Evolutionary conservation across 2,888 invertebrate species (phyloP).

Genomic region (Dusona sp.): DNA sequence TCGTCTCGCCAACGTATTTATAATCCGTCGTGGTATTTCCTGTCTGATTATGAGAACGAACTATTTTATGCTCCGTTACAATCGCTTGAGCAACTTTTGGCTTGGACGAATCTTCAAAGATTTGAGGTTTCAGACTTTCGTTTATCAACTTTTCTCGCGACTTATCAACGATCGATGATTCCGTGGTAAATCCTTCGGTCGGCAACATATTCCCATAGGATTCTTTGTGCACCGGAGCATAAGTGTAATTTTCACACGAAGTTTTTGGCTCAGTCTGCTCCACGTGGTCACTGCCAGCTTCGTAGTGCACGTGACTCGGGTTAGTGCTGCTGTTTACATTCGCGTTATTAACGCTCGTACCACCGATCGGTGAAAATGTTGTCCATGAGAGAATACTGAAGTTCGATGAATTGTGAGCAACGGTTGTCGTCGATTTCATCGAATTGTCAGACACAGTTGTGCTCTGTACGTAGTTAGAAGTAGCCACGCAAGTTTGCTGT

Average conservation of each 20-base stretch:
- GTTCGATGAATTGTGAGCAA: slow-evolving; percentile 83
- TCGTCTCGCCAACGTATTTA: slow-evolving; percentile 76
- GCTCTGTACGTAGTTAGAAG: slow-evolving; percentile 80
- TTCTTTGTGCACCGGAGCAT: slow-evolving; percentile 79
- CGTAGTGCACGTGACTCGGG: slow-evolving; percentile 75
- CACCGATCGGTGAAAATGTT: slow-evolving; percentile 80
- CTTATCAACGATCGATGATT: slow-evolving; percentile 76
- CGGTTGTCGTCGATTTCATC: slow-evolving; percentile 79
- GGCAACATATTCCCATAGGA: slow-evolving; percentile 73
- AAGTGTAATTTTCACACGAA: slow-evolving; percentile 81
- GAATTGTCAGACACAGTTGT: slow-evolving; percentile 73
- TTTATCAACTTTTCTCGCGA: slow-evolving; percentile 76
- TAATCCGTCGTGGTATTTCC: slow-evolving; percentile 74
- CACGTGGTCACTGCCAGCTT: slow-evolving; percentile 70
- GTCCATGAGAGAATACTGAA: slow-evolving; percentile 84
- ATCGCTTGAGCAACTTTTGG: slow-evolving; percentile 76
- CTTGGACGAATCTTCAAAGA: slow-evolving; percentile 78
- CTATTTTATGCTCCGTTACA: slow-evolving; percentile 70
- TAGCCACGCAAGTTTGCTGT: slow-evolving; percentile 71
- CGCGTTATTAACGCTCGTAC: slow-evolving; percentile 60
- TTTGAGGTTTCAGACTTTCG: slow-evolving; percentile 69
- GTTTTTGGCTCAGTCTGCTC: slow-evolving; percentile 77
- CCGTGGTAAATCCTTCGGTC: slow-evolving; percentile 72
- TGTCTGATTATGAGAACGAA: slow-evolving; percentile 72
- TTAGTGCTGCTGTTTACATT: slow-evolving; percentile 65